Conservation (phyloP, 1,140 invertebrate species). For the Acromyrmex echinatior region DNA sequence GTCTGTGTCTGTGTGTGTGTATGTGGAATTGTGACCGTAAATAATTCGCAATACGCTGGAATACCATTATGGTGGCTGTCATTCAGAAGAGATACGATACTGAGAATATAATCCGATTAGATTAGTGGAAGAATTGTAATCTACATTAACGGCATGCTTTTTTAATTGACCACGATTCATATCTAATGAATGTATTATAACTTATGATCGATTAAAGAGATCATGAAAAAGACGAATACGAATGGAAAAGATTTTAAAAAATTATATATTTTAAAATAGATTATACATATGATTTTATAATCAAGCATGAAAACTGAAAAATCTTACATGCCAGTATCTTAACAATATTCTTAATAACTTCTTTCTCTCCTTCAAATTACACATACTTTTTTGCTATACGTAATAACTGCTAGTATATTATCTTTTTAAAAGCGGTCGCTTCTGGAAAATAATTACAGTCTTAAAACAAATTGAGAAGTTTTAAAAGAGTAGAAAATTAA, state of each 20-base stretch:
- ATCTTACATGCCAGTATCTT: neutral
- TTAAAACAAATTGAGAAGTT: neutral
- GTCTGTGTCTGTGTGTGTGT: too few relatives aligned
- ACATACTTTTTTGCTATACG: neutral
- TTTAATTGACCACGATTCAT: constrained; percentile 61
- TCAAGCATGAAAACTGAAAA: neutral
- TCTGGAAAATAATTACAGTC: constrained; percentile 23
- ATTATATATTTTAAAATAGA: neutral
- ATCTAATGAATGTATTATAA: neutral
- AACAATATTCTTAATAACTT: neutral
- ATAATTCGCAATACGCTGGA: constrained; percentile 44
- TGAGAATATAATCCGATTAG: constrained; percentile 1
- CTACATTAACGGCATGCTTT: constrained; percentile 11
- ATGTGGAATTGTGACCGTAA: neutral
- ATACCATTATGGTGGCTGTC: constrained; percentile 9
- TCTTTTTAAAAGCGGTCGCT: neutral
- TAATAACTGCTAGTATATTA: neutral
- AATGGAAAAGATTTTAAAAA: neutral
- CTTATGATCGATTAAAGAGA: neutral
- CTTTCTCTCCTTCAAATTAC: neutral
- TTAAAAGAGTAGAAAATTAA: constrained; percentile 4
- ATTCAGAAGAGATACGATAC: constrained; percentile 45
- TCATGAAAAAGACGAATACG: neutral
- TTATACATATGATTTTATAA: neutral
- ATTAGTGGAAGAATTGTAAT: constrained; percentile 50